A percentile compares a stretch with the other conserved stretches of the same genome.
Conservation (phyloP, 2,888 invertebrate species). For the Matsumyia berberina region DNA sequence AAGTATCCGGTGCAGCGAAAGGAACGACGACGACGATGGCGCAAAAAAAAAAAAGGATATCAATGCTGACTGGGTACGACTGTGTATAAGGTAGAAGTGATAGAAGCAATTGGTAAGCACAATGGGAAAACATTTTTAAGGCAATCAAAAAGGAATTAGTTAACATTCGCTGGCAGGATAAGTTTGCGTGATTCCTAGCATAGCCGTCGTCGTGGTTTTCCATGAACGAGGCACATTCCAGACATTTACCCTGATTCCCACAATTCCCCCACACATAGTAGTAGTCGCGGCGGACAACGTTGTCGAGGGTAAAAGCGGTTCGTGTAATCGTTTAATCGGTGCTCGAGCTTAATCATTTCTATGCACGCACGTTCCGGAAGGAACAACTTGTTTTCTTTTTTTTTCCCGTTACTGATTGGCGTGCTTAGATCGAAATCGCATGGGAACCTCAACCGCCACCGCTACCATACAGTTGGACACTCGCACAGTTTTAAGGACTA, state of each 20-base stretch:
- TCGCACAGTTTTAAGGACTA: constrained; percentile 24
- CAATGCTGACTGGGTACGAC: background rate
- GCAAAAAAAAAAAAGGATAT: constrained; percentile 45
- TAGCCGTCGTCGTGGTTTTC: constrained; percentile 42
- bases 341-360: constrained; percentile 67
- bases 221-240: constrained; percentile 50
- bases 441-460: constrained; percentile 23
- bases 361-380: constrained; percentile 63
- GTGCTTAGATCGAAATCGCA: constrained; percentile 57
- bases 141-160: constrained; percentile 75
- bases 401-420: constrained; percentile 35
- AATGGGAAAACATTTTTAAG: constrained; percentile 64
- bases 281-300: constrained; percentile 18
- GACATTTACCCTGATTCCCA: constrained; percentile 57
- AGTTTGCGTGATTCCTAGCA: constrained; percentile 67
- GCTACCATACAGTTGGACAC: constrained; percentile 24
- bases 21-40: background rate
- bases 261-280: constrained; percentile 14
- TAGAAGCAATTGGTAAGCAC: constrained; percentile 44
- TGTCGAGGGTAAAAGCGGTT: constrained; percentile 42
- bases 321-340: constrained; percentile 65
- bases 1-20: constrained; percentile 14
- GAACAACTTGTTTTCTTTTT: constrained; percentile 47
- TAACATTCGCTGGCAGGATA: constrained; percentile 51
- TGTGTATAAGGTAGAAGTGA: constrained; percentile 16